These are phyloP conservation scores for Erythrocercus mccallii DNA, from an alignment of 2,113 vertebrate genomes.

Conservation along the genomic window DNA sequence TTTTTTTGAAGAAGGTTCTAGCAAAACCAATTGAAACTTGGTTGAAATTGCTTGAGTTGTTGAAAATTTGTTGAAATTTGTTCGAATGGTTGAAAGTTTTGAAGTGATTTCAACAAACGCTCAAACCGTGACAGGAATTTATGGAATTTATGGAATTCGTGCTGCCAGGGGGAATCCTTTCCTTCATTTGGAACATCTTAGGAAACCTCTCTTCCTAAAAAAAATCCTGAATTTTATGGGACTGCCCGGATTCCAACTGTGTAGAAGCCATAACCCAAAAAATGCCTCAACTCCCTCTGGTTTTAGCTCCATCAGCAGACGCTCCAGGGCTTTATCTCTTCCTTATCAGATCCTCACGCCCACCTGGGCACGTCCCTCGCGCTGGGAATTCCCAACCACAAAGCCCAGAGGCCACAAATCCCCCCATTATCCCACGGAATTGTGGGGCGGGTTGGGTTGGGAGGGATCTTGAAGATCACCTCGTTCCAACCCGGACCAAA, in stretches of 20 bases:
- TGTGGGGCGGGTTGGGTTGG: fast-evolving
- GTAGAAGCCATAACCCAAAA: fast-evolving
- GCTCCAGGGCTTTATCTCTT: too few relatives aligned
- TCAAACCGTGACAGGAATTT: too few relatives aligned
- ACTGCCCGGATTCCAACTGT: not conserved
- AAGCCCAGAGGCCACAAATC: not conserved
- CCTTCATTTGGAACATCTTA: not conserved
- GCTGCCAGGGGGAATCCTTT: not conserved
- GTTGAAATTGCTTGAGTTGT: too few relatives aligned
- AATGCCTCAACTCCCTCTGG: not conserved
- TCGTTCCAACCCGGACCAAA: not conserved
- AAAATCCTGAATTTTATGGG: not conserved
- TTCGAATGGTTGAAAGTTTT: too few relatives aligned
- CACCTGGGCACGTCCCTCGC: not conserved
- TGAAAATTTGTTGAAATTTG: too few relatives aligned
- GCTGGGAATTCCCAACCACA: not conserved
- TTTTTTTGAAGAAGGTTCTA: too few relatives aligned
- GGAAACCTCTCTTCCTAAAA: not conserved
- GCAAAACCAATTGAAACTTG: too few relatives aligned
- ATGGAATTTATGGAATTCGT: too few relatives aligned
- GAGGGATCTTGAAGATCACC: not conserved
- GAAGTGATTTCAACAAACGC: too few relatives aligned
- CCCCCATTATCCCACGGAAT: fast-evolving
- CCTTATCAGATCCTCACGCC: not conserved
- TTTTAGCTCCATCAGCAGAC: not conserved